Evolutionary conservation across 2,888 invertebrate genomes (phyloP), one percentile per base, ranked within the genome.

Genomic region (Acanthosepion pharaonis): DNA sequence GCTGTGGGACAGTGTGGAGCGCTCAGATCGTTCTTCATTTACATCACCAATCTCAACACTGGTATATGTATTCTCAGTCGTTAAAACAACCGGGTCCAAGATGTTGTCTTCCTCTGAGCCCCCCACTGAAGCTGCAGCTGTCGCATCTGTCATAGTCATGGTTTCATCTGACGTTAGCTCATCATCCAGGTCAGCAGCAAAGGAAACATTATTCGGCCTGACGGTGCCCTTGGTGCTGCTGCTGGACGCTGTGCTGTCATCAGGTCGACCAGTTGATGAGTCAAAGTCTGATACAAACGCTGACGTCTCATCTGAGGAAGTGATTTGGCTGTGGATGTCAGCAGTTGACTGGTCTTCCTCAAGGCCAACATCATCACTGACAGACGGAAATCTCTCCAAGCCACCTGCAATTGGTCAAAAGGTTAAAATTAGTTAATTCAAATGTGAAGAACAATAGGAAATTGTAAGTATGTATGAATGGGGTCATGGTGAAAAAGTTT

Each of bases 41-140:
- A 97, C 95, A 78, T 96, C 96, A 9, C 97, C 97, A 51, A 97
- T 97, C 94, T 97, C 97, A 9, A 97, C 96, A 95, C 96, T 97
- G 11, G 97, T 97, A 95, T 97, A 97, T 15, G 96, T 96, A 2
- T 96, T 96, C 55, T 96, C 96, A 93, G 96, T 95, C 64, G 97
- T 96, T 55, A 95, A 95, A 93, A 92, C 95, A 95, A 95, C 96
- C 92, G 95, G 94, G 18, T 95, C 95, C 33, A 94, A 94, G 28
- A 96, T 96, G 15, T 92, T 94, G 28, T 95, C 95, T 28, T 94
- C 94, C 51, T 94, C 94, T 55, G 95, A 93, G 18, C 94, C 94
- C 53, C 95, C 94, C 49, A 95, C 55, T 42, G 94, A 95, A 59
- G 94, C 64, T 33, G 95, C 95, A 11, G 64, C 59, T 28, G 28